Percentiles rank a stretch among this genome's conserved stretches.
These are phyloP conservation scores for Prunella strophiata DNA, from an alignment of 2,797 vertebrate genomes.

Conservation along the genomic window DNA sequence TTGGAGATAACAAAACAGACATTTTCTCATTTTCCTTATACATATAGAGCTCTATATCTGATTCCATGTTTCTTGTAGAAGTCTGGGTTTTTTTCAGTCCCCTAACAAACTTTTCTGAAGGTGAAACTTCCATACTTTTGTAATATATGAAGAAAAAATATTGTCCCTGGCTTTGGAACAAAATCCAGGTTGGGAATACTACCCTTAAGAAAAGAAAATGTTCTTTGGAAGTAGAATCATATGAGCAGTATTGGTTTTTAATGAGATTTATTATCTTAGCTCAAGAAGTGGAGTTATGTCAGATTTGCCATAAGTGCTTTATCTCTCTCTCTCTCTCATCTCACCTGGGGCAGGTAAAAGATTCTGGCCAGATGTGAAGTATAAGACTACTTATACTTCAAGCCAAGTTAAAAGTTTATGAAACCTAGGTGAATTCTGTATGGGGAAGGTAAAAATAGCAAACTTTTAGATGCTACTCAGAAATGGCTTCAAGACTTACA, in stretches of 20 bases:
- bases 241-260: not conserved
- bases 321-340: not conserved
- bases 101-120: not conserved
- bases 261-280: not conserved
- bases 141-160: not conserved
- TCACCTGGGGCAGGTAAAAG: not conserved
- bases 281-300: not conserved
- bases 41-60: not conserved
- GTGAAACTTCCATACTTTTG: not conserved
- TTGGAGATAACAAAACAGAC: not conserved
- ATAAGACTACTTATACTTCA: not conserved
- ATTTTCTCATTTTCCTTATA: not conserved
- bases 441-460: not conserved
- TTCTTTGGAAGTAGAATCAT: not conserved
- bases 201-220: not conserved
- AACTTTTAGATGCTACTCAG: not conserved
- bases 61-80: not conserved
- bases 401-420: not conserved
- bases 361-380: not conserved
- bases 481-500: not conserved
- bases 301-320: not conserved
- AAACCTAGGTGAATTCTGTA: not conserved
- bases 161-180: not conserved
- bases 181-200: not conserved
- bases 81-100: not conserved